These are phyloP conservation scores for Poeciliopsis paucimaculata DNA, from an alignment of 2,797 vertebrate species.

Conservation along the genomic window DNA sequence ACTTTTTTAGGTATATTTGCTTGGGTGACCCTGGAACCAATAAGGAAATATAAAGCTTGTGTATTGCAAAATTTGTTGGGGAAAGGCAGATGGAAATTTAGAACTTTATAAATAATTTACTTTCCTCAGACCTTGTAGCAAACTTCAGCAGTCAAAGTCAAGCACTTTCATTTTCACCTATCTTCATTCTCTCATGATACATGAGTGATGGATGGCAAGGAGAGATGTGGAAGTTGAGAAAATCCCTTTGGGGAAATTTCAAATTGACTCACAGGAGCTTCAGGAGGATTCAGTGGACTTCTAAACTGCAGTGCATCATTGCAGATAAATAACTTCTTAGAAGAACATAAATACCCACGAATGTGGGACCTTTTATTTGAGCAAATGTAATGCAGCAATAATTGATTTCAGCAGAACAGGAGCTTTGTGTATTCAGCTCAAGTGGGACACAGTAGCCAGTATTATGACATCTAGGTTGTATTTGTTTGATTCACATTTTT, in stretches of 20 bases:
- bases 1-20: background rate
- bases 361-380: background rate
- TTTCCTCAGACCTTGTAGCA: background rate
- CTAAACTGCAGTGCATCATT: background rate
- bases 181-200: conserved; percentile 1
- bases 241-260: background rate
- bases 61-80: background rate
- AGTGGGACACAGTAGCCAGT: background rate
- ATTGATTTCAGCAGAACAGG: background rate
- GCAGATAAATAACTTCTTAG: background rate
- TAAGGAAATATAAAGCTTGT: background rate
- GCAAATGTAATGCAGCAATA: background rate
- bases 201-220: background rate
- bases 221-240: background rate
- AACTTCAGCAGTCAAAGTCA: conserved; percentile 6
- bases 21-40: background rate
- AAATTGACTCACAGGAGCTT: background rate
- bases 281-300: background rate
- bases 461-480: background rate
- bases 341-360: background rate
- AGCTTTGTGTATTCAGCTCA: background rate
- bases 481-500: background rate
- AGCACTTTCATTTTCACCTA: background rate
- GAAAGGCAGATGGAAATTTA: background rate
- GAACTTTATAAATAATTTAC: background rate